A percentile compares a stretch with the other conserved stretches of the same genome.
These are phyloP conservation scores for Brachystomella parvula DNA, from an alignment of 1,140 invertebrate species.

Conservation along the genomic window DNA sequence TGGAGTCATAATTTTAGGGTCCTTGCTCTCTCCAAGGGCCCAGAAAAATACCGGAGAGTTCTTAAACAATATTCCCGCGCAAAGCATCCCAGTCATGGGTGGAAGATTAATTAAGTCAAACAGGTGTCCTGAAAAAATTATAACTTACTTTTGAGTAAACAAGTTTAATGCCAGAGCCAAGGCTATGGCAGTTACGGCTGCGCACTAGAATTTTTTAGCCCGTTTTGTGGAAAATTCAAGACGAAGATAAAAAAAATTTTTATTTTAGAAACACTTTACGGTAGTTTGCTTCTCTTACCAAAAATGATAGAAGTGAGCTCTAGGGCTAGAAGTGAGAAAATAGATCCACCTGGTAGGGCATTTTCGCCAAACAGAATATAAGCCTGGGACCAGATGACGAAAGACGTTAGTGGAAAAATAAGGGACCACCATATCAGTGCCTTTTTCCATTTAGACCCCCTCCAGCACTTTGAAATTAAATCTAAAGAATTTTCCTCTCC, in stretches of 20 bases:
- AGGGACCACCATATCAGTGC: no score
- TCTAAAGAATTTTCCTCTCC: no score
- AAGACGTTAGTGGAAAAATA: conserved; percentile 5
- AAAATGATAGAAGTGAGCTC: conserved; percentile 18
- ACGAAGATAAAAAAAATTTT: not conserved
- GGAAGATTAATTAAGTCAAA: conserved; percentile 23
- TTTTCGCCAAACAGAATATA: conserved; percentile 27
- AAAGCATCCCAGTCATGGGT: conserved; percentile 26
- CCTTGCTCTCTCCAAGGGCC: conserved; percentile 12
- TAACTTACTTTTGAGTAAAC: no score
- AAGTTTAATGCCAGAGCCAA: no score
- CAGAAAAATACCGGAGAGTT: conserved; percentile 27
- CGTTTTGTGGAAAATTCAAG: not conserved
- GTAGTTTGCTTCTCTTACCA: conserved; percentile 18
- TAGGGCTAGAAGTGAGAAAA: conserved; percentile 21
- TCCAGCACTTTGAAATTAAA: not conserved
- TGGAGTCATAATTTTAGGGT: not conserved
- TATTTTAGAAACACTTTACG: not conserved
- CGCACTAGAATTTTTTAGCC: not conserved
- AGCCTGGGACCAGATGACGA: conserved; percentile 20
- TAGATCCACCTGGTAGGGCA: conserved; percentile 18
- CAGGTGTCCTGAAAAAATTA: conserved; percentile 26
- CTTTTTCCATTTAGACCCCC: no score
- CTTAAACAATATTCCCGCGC: conserved; percentile 27
- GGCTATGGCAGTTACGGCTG: not conserved